These are phyloP conservation scores for Centropristis striata DNA, from an alignment of 2,113 vertebrate genomes.

Conservation along the genomic window DNA sequence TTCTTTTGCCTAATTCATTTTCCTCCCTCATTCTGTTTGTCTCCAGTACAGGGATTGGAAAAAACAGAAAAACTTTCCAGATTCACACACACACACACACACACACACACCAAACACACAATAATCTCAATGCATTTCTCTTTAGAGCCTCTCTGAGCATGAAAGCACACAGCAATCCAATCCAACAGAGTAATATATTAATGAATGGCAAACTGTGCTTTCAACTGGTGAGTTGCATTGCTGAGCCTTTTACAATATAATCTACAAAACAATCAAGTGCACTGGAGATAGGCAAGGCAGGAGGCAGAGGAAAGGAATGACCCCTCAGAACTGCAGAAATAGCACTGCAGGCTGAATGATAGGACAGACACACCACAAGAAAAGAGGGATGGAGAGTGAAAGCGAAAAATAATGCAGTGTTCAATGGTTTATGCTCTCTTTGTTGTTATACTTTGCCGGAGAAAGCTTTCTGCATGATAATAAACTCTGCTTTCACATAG, in stretches of 20 bases:
- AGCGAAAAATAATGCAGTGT: conserved; percentile 36
- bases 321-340: conserved; percentile 62
- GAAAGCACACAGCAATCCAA: conserved; percentile 16
- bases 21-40: neutral
- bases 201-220: conserved; percentile 45
- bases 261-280: conserved; percentile 53
- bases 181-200: conserved; percentile 1
- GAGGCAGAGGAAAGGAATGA: conserved; percentile 51
- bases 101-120: neutral
- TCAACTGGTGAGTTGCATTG: conserved; percentile 2
- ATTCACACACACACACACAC: neutral
- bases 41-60: neutral
- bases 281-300: conserved; percentile 21
- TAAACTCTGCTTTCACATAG: conserved; percentile 30
- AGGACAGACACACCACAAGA: conserved; percentile 37
- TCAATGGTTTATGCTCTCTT: conserved; percentile 30
- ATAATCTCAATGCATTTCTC: conserved; percentile 13
- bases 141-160: neutral
- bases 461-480: conserved; percentile 48
- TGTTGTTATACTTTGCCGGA: conserved; percentile 25
- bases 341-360: conserved; percentile 58
- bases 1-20: conserved; percentile 19
- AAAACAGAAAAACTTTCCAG: neutral
- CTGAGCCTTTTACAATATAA: conserved; percentile 56
- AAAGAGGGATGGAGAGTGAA: conserved; percentile 24